Percentiles rank a stretch among this genome's conserved stretches.
phyloP scores from a whole-genome alignment of 2,888 invertebrate species.

The Steromphala cineraria region DNA sequence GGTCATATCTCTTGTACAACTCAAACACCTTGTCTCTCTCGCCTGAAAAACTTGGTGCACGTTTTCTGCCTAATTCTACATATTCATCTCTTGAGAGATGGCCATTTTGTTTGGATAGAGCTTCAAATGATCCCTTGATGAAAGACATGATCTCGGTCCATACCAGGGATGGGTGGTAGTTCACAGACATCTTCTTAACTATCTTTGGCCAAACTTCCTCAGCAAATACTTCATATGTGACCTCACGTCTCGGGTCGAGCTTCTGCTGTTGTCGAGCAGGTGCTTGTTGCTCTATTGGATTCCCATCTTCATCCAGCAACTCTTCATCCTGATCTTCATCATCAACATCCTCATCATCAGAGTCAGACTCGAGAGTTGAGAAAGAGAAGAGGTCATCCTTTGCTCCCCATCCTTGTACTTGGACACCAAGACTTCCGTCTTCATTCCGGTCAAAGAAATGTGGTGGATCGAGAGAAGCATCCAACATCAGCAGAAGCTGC shows the following conservation, averaged over 20 bases:
- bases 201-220: conserved; percentile 61
- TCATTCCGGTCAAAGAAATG: conserved; percentile 62
- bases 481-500: conserved; percentile 63
- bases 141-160: conserved; percentile 71
- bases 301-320: no score
- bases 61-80: conserved; percentile 34
- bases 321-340: conserved; percentile 30
- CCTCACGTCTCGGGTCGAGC: conserved; percentile 54
- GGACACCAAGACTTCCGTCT: conserved; percentile 44
- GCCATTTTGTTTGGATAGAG: no score
- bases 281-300: no score
- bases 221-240: conserved; percentile 64
- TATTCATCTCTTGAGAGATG: conserved; percentile 36
- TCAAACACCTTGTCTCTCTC: conserved; percentile 37
- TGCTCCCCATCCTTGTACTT: conserved; percentile 39
- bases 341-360: conserved; percentile 31
- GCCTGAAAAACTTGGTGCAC: conserved; percentile 42
- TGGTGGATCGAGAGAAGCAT: conserved; percentile 59
- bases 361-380: conserved; percentile 37
- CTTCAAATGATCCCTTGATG: conserved; percentile 57
- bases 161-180: conserved; percentile 62
- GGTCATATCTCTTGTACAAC: not conserved
- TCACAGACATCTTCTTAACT: conserved; percentile 39
- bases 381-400: conserved; percentile 47
- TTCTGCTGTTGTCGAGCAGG: not conserved